These are phyloP conservation scores for Menidia beryllina DNA, from an alignment of 2,113 vertebrate genomes.

Conservation along the genomic window DNA sequence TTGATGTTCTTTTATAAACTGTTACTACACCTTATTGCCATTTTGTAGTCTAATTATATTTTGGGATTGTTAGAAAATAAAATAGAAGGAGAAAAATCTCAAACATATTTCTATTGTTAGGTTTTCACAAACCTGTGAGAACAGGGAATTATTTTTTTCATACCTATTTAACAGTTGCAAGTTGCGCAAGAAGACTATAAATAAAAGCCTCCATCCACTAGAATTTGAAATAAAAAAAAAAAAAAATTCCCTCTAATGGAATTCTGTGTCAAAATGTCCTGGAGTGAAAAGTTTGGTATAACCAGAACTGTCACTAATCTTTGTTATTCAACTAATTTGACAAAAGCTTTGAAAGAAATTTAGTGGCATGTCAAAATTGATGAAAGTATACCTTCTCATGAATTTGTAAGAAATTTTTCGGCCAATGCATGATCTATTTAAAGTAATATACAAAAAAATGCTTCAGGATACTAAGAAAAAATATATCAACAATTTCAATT, in stretches of 20 bases:
- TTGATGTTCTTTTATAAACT: background rate
- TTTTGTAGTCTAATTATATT: background rate
- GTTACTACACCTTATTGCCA: background rate
- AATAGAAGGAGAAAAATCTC: background rate
- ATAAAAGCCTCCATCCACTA: constrained; percentile 7
- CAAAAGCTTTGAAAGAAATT: constrained; percentile 29
- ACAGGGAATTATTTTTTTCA: background rate
- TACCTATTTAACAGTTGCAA: constrained; percentile 10
- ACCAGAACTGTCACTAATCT: constrained; percentile 11
- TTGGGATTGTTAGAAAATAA: background rate
- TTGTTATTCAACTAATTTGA: constrained; percentile 28
- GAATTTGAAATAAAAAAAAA: constrained; percentile 38
- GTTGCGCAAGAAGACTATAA: constrained; percentile 10
- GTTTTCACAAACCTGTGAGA: background rate
- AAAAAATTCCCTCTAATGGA: constrained; percentile 5
- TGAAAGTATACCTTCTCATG: constrained; percentile 32
- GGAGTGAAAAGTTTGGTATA: constrained; percentile 14
- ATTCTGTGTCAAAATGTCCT: constrained; percentile 26
- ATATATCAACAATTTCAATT: background rate
- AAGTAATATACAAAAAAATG: background rate
- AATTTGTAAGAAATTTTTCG: background rate
- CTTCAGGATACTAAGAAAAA: background rate
- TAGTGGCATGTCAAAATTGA: constrained; percentile 36
- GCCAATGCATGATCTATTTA: background rate
- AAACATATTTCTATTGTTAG: background rate